Conservation (phyloP, 2,797 vertebrate species). For the Chelon auratus region DNA sequence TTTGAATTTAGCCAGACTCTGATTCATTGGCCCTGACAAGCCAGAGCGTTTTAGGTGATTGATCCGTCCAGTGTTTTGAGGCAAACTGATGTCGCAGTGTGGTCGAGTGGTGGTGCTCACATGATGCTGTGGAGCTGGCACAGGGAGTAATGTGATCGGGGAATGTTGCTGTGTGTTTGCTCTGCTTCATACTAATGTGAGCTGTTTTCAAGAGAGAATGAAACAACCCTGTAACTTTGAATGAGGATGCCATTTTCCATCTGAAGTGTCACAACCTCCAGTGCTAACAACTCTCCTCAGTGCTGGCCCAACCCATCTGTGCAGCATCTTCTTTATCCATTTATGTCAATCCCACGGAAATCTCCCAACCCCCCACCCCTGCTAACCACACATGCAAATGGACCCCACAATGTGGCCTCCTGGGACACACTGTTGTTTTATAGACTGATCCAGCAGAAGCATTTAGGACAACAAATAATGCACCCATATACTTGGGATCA, state of each 20-base stretch:
- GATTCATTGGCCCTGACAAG: constrained; percentile 50
- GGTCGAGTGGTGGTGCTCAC: constrained; percentile 64
- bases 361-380: constrained; percentile 58
- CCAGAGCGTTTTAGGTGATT: constrained; percentile 64
- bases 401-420: constrained; percentile 35
- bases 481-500: constrained; percentile 23
- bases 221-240: constrained; percentile 59
- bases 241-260: constrained; percentile 37
- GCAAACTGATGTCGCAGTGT: constrained; percentile 72
- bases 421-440: constrained; percentile 45
- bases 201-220: constrained; percentile 25
- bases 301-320: constrained; percentile 15
- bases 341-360: constrained; percentile 60
- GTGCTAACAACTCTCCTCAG: constrained; percentile 7
- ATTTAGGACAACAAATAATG: constrained; percentile 51
- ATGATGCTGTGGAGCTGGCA: constrained; percentile 56
- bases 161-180: constrained; percentile 54
- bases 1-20: constrained; percentile 38
- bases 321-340: constrained; percentile 46
- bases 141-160: constrained; percentile 74
- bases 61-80: constrained; percentile 68
- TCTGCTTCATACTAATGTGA: constrained; percentile 36
- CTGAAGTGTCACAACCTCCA: background rate
- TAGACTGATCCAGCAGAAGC: constrained; percentile 20
- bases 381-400: constrained; percentile 69